phyloP scores from a whole-genome alignment of 2,797 vertebrate genomes.

The Myotis planiceps region DNA sequence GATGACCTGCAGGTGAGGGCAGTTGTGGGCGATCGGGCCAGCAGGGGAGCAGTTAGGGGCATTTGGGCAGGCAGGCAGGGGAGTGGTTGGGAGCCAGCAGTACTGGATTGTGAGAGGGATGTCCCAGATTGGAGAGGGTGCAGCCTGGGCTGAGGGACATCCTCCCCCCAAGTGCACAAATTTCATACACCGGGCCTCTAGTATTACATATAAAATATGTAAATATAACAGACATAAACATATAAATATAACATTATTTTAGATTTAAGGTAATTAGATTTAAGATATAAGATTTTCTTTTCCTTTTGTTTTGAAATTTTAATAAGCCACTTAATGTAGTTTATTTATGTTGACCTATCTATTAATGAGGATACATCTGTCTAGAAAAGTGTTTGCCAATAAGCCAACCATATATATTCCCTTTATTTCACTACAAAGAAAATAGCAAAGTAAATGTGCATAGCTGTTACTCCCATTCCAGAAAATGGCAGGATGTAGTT shows the following conservation, averaged over 20 bases:
- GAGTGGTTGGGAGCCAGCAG: no score
- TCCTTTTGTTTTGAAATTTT: background rate
- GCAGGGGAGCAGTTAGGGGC: no score
- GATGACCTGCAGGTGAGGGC: no score
- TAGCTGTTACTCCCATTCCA: background rate
- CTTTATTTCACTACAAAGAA: background rate
- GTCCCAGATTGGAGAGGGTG: no score
- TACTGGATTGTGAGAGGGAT: no score
- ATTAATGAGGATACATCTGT: background rate
- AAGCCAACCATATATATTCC: background rate
- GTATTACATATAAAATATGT: background rate
- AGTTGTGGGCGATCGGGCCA: no score
- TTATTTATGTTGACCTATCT: background rate
- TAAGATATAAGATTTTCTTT: background rate
- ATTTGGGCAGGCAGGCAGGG: no score
- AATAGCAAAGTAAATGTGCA: background rate
- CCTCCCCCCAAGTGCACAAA: no score
- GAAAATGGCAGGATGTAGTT: background rate
- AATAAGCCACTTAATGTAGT: background rate
- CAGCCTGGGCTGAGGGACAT: no score
- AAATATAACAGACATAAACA: background rate
- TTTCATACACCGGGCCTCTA: no score
- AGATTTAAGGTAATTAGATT: background rate
- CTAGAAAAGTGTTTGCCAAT: background rate
- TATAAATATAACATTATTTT: background rate